phyloP scores from a whole-genome alignment of 1,140 invertebrate species.

The Pinna nobilis region DNA sequence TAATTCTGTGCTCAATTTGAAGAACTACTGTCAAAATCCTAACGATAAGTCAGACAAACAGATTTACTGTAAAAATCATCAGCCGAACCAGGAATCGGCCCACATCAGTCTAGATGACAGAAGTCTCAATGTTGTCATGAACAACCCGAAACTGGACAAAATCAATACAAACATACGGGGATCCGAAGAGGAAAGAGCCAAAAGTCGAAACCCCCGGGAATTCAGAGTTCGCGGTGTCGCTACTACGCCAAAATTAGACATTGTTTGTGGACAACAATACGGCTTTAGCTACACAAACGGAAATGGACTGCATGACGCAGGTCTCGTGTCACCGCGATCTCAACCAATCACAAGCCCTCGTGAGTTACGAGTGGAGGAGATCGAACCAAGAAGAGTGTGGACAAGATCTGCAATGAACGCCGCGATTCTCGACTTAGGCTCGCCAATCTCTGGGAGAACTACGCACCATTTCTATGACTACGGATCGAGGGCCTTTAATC shows the following conservation, averaged over 20 bases:
- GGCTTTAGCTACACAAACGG: conserved; percentile 28
- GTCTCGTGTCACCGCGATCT: background rate
- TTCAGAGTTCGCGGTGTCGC: conserved; percentile 24
- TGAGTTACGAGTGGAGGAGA: conserved; percentile 16
- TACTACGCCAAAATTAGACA: conserved; percentile 34
- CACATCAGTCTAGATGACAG: conserved; percentile 28
- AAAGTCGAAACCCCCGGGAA: background rate
- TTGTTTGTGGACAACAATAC: conserved; percentile 32
- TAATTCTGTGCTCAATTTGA: conserved; percentile 19
- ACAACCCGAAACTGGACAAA: conserved; percentile 33
- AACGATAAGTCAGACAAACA: conserved; percentile 39
- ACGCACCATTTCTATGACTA: conserved; percentile 30
- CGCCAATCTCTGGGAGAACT: conserved; percentile 26
- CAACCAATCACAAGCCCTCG: conserved; percentile 7
- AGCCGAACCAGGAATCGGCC: conserved; percentile 14
- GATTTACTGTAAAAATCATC: conserved; percentile 39
- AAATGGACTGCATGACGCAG: conserved; percentile 9
- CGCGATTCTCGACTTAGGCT: conserved; percentile 32
- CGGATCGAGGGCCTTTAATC: conserved; percentile 6
- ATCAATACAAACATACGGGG: conserved; percentile 38
- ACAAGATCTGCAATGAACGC: conserved; percentile 36
- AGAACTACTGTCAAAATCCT: conserved; percentile 34
- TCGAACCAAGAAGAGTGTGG: conserved; percentile 32
- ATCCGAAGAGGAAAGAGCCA: conserved; percentile 23
- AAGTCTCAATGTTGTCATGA: conserved; percentile 34